These are phyloP conservation scores for Malthinus seriepunctatus DNA, from an alignment of 2,888 invertebrate species.

Conservation along the genomic window DNA sequence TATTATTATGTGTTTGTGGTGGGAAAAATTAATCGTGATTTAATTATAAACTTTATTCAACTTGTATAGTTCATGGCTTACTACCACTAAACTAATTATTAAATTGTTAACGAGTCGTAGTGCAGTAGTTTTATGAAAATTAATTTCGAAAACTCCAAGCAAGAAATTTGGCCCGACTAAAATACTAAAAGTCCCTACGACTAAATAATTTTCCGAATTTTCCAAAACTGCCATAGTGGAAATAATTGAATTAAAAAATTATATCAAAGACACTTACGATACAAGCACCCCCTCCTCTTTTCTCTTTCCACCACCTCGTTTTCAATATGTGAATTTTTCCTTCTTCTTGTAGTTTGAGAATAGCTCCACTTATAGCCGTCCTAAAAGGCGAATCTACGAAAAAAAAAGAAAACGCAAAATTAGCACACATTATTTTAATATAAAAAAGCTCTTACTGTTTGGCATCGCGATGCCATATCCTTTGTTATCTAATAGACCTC, in stretches of 20 bases:
- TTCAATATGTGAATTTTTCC: constrained; percentile 91
- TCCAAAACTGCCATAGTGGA: too few relatives aligned
- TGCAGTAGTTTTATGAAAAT: too few relatives aligned
- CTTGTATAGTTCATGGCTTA: too few relatives aligned
- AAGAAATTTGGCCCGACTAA: too few relatives aligned
- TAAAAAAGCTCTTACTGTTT: constrained; percentile 67
- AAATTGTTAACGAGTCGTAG: too few relatives aligned
- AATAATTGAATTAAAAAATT: neutral
- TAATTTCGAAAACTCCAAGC: too few relatives aligned
- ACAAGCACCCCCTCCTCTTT: constrained; percentile 85
- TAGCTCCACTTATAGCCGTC: constrained; percentile 91
- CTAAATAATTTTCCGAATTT: too few relatives aligned
- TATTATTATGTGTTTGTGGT: neutral
- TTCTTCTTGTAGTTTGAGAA: constrained; percentile 93
- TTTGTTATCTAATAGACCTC: constrained; percentile 90
- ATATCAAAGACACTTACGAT: constrained; percentile 61
- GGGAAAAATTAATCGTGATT: too few relatives aligned
- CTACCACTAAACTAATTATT: too few relatives aligned
- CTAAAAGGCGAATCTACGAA: constrained; percentile 87
- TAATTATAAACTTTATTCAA: too few relatives aligned
- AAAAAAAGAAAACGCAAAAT: constrained; percentile 22
- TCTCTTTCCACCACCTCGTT: constrained; percentile 98
- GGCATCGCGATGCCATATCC: constrained; percentile 96
- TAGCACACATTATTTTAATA: neutral
- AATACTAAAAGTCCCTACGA: too few relatives aligned